Base-by-base conservation (phyloP, 2,113 vertebrate species). In the Neogale vison region DNA sequence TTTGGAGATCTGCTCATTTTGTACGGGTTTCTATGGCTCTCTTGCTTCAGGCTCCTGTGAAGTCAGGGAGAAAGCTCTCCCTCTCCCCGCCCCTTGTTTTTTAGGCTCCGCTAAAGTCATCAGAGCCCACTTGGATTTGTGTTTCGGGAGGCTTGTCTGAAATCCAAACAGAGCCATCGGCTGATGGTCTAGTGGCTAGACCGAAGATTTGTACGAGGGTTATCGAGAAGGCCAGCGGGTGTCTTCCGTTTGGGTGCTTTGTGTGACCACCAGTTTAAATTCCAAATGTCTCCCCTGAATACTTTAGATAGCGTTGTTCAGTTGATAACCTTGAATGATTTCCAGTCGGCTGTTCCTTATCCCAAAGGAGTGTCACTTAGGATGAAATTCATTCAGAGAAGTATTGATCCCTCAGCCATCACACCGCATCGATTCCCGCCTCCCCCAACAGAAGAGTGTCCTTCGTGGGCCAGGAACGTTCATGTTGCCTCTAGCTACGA, bases 351-450 rank as follows among this genome's bases (percentile, higher is more conserved):
- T 82, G 82, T 92, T 97, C 90, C 45, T 94, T 97, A 95, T 98
- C 45, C 12, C 96, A 96, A 97, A 97, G 96, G 97, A 96, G 97
- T 98, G 97, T 98, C 98, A 97, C 97, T 98, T 98, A 98, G 21
- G 96, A 98, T 98, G 98, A 98, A 98, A 98, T 98, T 97, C 98
- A 98, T 98, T 98, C 98, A 88, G 96, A 98, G 98, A 98, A 98
- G 88, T 98, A 99, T 98, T 97, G 98, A 98, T 98, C 96, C 29
- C 50, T 97, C 93, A 98, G 95, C 97, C 96, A 97, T 97, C 97
- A 97, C 97, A 96, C 88, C 96, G 96, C 96, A 98, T 98, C 98
- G 97, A 93, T 98, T 93, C 85, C 95, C 77, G 55, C 91, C 90
- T 80, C 39, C 81, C 65, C 87, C 95, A 92, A 97, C 89, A 98